Conservation (phyloP, 1,140 invertebrate species). For the Lepidurus couesii region DNA sequence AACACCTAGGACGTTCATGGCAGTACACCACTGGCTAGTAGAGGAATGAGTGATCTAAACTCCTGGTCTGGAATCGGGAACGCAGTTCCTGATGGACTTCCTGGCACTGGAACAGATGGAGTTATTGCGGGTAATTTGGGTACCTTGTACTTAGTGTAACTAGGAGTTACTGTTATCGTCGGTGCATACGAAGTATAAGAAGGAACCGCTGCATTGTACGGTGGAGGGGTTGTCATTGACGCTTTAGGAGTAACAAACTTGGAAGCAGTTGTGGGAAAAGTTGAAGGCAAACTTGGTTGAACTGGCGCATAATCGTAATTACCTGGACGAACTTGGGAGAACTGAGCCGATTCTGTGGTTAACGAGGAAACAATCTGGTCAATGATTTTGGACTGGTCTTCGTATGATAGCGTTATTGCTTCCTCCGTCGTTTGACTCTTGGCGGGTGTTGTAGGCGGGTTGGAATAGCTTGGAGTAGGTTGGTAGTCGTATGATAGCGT, state of each 20-base stretch:
- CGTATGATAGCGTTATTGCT: neutral
- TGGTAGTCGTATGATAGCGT: neutral
- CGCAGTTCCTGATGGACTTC: neutral
- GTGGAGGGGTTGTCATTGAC: neutral
- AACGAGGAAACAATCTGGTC: neutral
- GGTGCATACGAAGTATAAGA: neutral
- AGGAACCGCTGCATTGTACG: neutral
- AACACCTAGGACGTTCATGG: neutral
- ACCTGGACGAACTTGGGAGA: too few species aligned
- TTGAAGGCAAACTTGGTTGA: neutral
- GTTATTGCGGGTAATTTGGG: too few species aligned
- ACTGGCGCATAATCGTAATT: neutral
- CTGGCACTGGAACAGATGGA: too few species aligned
- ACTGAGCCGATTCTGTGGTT: neutral
- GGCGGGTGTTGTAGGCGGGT: neutral
- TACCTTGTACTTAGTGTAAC: too few species aligned
- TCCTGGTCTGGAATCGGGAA: neutral
- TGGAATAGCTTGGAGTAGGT: neutral
- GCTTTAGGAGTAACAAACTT: neutral
- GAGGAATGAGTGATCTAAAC: neutral
- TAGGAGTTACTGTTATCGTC: neutral
- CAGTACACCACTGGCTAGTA: neutral
- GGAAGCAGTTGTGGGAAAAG: neutral
- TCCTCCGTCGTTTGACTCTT: neutral
- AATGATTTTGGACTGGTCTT: neutral